A percentile compares a stretch with the other conserved stretches of the same genome.
These are phyloP conservation scores for Peromyscus nudipes DNA, from an alignment of 2,797 vertebrate genomes.

Conservation along the genomic window DNA sequence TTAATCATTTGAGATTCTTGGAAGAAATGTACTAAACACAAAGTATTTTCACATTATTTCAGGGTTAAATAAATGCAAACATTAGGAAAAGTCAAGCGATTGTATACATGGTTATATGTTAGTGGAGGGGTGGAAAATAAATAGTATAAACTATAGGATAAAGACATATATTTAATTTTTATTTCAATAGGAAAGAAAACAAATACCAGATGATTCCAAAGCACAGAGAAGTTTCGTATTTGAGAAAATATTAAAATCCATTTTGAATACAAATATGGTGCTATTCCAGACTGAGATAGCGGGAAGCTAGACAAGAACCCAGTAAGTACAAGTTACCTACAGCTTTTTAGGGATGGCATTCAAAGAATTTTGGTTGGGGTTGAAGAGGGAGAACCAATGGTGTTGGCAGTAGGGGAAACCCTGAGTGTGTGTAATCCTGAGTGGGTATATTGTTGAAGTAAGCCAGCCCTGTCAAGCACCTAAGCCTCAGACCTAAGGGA, in stretches of 20 bases:
- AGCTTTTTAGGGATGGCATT: not conserved
- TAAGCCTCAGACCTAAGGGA: not conserved
- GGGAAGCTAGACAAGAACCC: not conserved
- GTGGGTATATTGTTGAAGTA: not conserved
- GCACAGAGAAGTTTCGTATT: constrained; percentile 12
- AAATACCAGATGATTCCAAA: not conserved
- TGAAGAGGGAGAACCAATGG: not conserved
- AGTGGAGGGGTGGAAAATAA: not conserved
- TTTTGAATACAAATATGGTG: constrained; percentile 41
- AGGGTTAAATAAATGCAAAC: not conserved
- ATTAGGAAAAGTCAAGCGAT: not conserved
- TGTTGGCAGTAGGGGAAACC: not conserved
- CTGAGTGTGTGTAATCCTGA: no score
- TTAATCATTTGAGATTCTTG: constrained; percentile 18
- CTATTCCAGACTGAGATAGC: not conserved
- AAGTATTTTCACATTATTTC: not conserved
- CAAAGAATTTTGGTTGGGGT: not conserved
- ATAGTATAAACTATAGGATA: not conserved
- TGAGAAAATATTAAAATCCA: constrained; percentile 14
- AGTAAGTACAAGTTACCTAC: not conserved
- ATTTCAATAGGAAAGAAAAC: constrained; percentile 9
- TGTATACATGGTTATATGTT: not conserved
- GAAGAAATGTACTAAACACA: not conserved
- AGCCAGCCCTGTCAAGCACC: no score
- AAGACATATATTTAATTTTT: not conserved